Evolutionary conservation across 1,140 invertebrate species (phyloP).

Genomic region (Nasonia longicornis): DNA sequence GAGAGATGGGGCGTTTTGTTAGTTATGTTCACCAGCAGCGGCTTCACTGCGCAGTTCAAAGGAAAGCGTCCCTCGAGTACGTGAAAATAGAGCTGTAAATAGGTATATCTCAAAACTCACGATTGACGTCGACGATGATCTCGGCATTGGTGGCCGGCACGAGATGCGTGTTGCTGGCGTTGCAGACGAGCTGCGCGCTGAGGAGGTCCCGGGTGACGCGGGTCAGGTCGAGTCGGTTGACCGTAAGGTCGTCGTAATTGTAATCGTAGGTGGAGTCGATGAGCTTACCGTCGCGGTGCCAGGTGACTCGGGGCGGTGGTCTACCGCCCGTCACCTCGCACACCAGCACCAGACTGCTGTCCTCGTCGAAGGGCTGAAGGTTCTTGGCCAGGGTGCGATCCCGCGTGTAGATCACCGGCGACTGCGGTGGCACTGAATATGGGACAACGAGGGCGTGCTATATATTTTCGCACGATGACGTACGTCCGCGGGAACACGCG

Average conservation of each 20-base stretch:
- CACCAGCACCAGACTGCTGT: conserved; percentile 73
- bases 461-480: too few relatives aligned
- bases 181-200: conserved; percentile 63
- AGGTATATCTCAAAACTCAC: conserved; percentile 61
- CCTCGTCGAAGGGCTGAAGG: conserved; percentile 84
- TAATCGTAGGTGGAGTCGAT: conserved; percentile 75
- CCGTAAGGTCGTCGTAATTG: conserved; percentile 72
- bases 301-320: conserved; percentile 83
- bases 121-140: conserved; percentile 71
- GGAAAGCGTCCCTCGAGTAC: conserved; percentile 37
- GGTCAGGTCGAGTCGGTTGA: conserved; percentile 60
- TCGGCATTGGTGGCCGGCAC: conserved; percentile 64
- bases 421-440: conserved; percentile 81
- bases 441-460: too few relatives aligned
- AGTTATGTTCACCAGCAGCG: conserved; percentile 61
- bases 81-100: too few relatives aligned
- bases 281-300: conserved; percentile 85
- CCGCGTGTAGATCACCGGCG: conserved; percentile 83
- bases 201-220: conserved; percentile 63
- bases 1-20: conserved; percentile 57
- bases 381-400: conserved; percentile 77
- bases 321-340: conserved; percentile 76
- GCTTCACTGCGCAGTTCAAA: conserved; percentile 54
- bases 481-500: too few relatives aligned
- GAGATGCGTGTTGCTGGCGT: conserved; percentile 70